Conservation (phyloP, 2,113 vertebrate species). For the Dipodomys merriami region DNA sequence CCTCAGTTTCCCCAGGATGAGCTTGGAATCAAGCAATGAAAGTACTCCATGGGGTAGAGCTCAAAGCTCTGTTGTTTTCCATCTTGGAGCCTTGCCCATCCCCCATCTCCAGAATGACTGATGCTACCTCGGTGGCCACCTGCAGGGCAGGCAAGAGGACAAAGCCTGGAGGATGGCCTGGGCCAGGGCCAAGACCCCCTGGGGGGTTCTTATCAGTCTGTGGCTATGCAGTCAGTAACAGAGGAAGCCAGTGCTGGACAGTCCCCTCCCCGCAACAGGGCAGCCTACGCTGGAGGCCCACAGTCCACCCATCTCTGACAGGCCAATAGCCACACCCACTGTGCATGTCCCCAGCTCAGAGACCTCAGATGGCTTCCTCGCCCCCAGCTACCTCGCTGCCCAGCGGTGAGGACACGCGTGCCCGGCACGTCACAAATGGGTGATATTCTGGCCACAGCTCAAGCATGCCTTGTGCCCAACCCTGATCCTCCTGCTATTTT, state of each 20-base stretch:
- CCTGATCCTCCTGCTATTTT: background rate
- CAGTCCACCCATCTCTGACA: fast-evolving
- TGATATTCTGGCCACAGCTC: fast-evolving
- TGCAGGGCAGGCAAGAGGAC: background rate
- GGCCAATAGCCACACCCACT: background rate
- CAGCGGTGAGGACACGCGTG: too few species aligned
- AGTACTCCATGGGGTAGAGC: fast-evolving
- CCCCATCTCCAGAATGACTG: background rate
- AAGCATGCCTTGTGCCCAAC: background rate
- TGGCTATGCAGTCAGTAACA: background rate
- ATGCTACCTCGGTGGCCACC: fast-evolving
- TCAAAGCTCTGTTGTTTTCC: background rate
- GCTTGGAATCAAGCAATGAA: background rate
- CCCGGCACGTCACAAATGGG: fast-evolving
- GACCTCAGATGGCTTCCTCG: background rate
- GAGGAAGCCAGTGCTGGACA: background rate
- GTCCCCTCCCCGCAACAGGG: background rate
- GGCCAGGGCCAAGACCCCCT: fast-evolving
- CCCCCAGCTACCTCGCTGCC: fast-evolving
- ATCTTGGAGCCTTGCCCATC: background rate
- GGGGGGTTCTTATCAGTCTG: fast-evolving
- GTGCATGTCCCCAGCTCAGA: background rate
- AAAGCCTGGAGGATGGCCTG: fast-evolving
- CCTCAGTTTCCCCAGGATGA: background rate
- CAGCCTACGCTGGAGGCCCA: background rate